Conservation (phyloP, 2,113 vertebrate species). For the Chionis minor region DNA sequence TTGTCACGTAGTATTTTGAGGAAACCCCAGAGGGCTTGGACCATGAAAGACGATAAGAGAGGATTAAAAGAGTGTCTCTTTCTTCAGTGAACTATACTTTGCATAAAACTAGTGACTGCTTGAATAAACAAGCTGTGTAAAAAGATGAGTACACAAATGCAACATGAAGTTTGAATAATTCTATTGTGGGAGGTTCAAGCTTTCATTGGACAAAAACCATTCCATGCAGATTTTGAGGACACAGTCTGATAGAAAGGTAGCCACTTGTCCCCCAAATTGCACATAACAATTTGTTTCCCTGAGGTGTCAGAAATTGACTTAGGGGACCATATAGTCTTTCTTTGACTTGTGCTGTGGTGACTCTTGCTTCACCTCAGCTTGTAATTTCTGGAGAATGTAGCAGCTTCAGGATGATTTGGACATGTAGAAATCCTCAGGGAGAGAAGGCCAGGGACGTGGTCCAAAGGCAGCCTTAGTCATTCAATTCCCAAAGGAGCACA, state of each 20-base stretch:
- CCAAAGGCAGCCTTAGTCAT: background rate
- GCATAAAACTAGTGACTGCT: background rate
- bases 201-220: background rate
- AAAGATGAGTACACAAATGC: background rate
- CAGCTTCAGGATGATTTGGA: background rate
- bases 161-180: rapidly evolving
- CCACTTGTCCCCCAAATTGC: background rate
- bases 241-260: background rate
- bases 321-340: background rate
- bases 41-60: background rate
- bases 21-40: background rate
- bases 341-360: background rate
- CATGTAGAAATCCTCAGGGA: background rate
- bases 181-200: background rate
- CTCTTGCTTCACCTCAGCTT: background rate
- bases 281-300: background rate
- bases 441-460: background rate
- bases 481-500: background rate
- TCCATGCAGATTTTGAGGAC: background rate
- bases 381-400: background rate
- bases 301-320: background rate
- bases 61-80: background rate
- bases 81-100: background rate
- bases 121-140: background rate
- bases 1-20: background rate